Percentiles rank a stretch among this genome's conserved stretches.
Evolutionary conservation across 2,888 invertebrate genomes (phyloP).

Genomic region (Uropetala carovei): DNA sequence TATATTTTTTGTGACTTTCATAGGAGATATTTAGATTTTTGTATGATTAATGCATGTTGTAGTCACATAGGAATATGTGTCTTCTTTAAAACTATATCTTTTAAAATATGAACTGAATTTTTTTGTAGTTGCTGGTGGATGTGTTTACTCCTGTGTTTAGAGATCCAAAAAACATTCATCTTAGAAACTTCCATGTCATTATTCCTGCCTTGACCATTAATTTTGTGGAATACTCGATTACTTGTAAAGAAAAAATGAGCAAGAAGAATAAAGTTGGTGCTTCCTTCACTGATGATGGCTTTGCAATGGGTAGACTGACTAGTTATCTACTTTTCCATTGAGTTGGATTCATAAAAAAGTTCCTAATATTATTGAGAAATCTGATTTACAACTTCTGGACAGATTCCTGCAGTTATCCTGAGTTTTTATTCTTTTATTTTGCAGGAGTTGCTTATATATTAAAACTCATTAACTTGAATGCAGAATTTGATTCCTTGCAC

Average conservation of each 20-base stretch:
- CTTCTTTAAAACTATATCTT: too few species aligned
- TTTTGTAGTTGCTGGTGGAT: conserved; percentile 86
- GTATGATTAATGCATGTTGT: too few species aligned
- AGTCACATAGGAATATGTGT: too few species aligned
- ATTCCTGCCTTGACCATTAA: conserved; percentile 96
- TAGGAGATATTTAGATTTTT: too few species aligned
- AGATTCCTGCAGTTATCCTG: neutral
- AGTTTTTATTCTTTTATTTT: conserved; percentile 65
- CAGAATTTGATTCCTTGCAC: conserved; percentile 92
- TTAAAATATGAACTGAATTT: conserved; percentile 32
- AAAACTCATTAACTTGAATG: conserved; percentile 90
- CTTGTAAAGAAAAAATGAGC: conserved; percentile 93
- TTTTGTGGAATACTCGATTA: conserved; percentile 94
- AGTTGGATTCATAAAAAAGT: neutral
- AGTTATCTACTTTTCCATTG: neutral
- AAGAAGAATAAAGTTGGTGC: conserved; percentile 93
- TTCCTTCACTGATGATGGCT: conserved; percentile 98
- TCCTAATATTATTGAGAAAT: neutral
- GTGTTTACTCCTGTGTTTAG: conserved; percentile 94
- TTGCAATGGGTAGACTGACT: conserved; percentile 88
- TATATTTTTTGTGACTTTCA: too few species aligned
- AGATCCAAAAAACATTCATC: conserved; percentile 90
- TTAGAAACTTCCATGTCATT: conserved; percentile 94
- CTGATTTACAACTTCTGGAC: neutral
- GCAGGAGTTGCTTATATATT: conserved; percentile 91